A percentile compares a stretch with the other conserved stretches of the same genome.
phyloP scores from a whole-genome alignment of 2,113 vertebrate genomes.

The Oenanthe melanoleuca region DNA sequence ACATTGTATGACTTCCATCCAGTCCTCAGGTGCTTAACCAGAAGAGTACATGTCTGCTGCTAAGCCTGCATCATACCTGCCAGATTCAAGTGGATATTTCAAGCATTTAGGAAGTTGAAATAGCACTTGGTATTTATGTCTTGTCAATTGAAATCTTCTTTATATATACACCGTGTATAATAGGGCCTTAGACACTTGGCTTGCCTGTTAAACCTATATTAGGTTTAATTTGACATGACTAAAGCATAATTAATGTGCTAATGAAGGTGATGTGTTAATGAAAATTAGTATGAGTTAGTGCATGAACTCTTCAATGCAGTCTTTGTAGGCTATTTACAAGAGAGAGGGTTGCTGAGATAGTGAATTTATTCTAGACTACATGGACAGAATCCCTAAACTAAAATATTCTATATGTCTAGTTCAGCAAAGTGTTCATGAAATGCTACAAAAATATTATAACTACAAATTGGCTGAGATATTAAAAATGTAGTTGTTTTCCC shows the following conservation, averaged over 20 bases:
- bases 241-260: not conserved
- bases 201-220: not conserved
- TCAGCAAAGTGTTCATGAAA: not conserved
- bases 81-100: not conserved
- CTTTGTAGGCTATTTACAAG: not conserved
- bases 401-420: not conserved
- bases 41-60: not conserved
- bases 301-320: not conserved
- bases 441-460: not conserved
- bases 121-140: not conserved
- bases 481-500: not conserved
- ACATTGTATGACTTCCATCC: not conserved
- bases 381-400: not conserved
- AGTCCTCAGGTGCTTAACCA: not conserved
- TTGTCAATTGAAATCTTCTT: not conserved
- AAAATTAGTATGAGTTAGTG: not conserved
- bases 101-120: not conserved
- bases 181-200: not conserved
- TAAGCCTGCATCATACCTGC: not conserved
- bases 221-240: not conserved
- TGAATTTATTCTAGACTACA: not conserved
- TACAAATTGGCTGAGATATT: not conserved
- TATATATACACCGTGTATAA: not conserved
- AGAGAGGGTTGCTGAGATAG: not conserved
- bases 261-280: not conserved